These are phyloP conservation scores for Brenthis ino DNA, from an alignment of 2,888 invertebrate genomes.

Conservation along the genomic window DNA sequence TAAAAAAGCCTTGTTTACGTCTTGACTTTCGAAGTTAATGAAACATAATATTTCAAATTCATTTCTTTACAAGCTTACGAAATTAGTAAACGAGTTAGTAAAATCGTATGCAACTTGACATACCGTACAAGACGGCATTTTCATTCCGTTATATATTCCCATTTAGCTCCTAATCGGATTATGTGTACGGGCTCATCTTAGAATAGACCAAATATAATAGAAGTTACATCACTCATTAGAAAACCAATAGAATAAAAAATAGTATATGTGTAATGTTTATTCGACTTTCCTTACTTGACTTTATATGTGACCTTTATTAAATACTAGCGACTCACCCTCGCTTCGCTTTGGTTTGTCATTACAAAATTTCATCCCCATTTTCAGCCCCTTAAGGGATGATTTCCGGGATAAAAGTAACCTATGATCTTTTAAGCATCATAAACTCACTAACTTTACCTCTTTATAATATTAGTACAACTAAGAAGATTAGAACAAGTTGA, in stretches of 20 bases:
- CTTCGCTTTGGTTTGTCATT: no score
- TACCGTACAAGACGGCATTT: constrained; percentile 41
- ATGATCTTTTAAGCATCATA: no score
- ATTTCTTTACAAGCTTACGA: constrained; percentile 27
- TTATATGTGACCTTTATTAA: no score
- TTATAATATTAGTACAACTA: no score
- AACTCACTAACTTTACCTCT: no score
- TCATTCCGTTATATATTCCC: constrained; percentile 57
- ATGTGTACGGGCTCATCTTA: constrained; percentile 43
- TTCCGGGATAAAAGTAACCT: no score
- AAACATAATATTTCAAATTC: not conserved
- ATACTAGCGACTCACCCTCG: no score
- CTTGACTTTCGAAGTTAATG: not conserved
- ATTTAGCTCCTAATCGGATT: constrained; percentile 75
- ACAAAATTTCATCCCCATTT: no score
- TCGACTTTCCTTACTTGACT: no score
- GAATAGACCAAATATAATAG: not conserved
- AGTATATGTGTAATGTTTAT: not conserved
- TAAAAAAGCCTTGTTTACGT: no score
- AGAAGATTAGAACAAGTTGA: no score
- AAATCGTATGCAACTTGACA: constrained; percentile 43
- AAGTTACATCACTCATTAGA: not conserved
- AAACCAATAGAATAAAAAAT: not conserved
- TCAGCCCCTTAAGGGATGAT: no score
- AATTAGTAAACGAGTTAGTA: constrained; percentile 41